Evolutionary conservation across 2,113 vertebrate genomes (phyloP).

Genomic region (Triplophysa siluroides): DNA sequence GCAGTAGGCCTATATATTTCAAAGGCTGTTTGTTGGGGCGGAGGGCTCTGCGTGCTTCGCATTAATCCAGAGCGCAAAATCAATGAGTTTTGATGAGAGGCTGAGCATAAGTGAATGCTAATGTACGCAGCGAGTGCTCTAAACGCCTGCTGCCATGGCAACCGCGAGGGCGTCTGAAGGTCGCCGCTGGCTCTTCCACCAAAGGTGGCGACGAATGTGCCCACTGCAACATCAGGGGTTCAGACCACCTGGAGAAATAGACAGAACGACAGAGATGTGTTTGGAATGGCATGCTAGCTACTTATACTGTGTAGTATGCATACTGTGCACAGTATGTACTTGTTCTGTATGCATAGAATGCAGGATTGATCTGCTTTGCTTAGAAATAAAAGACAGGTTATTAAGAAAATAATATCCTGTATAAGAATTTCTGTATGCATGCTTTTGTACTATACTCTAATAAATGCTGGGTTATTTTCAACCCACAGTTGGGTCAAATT

Average conservation of each 20-base stretch:
- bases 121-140: slow-evolving; percentile 53
- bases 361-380: too few species aligned
- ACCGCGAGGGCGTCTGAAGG: slow-evolving; percentile 70
- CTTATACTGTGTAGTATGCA: not conserved
- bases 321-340: not conserved
- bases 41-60: slow-evolving; percentile 49
- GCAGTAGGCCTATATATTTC: slow-evolving; percentile 41
- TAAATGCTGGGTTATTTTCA: too few species aligned
- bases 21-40: slow-evolving; percentile 44
- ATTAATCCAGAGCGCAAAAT: slow-evolving; percentile 66
- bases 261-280: slow-evolving; percentile 30
- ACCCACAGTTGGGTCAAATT: too few species aligned
- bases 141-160: slow-evolving; percentile 64
- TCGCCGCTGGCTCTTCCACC: slow-evolving; percentile 58
- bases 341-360: too few species aligned
- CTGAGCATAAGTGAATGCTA: slow-evolving; percentile 55
- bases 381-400: too few species aligned
- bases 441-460: too few species aligned
- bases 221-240: slow-evolving; percentile 56
- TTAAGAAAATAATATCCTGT: too few species aligned
- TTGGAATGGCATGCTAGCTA: too few species aligned
- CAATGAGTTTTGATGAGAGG: slow-evolving; percentile 65
- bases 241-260: slow-evolving; percentile 70
- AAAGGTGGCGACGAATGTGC: slow-evolving; percentile 63
- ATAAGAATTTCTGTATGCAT: too few species aligned